Evolutionary conservation across 2,888 invertebrate species (phyloP), one percentile per base, ranked within the genome.

Genomic region (Amphipyra berbera): DNA sequence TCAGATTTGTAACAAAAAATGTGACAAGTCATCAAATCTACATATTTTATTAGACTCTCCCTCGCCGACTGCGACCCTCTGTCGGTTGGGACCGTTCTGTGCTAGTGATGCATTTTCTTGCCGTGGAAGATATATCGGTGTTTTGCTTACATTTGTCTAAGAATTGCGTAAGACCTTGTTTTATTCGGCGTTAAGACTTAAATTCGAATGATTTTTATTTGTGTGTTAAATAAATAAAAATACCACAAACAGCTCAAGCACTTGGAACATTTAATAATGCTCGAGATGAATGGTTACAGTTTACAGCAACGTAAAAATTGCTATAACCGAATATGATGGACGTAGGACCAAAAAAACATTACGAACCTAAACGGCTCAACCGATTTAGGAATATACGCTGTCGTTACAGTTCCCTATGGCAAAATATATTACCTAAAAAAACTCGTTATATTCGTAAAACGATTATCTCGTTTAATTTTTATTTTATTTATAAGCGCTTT

Each of bases 21-120:
- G 92, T 95, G 94, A 92, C 94, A 95, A 94, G 93, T 95, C 94
- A 94, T 95, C 94, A 94, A 94, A 95, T 95, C 95, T 95, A 91
- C 95, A 94, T 94, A 95, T 95, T 95, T 94, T 94, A 95, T 94
- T 94, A 93, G 92, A 87, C 84, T 91, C 90, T 89, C 90, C 88
- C 90, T 90, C 88, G 87, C 88, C 87, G 86, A 88, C 87, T 89
- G 86, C 88, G 90, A 91, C 93, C 93, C 92, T 93, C 93, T 85
- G 91, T 87, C 84, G 87, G 87, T 86, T 79, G 88, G 85, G 85
- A 86, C 87, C 84, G 82, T 82, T 86, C 78, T 75, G 63, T 76
- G 67, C 56, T 89, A 93, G 93, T 75, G 93, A 83, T 84, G 92
- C 66, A 59, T 52, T 61, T 60, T 56, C 52, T 50, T 59, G 12